phyloP scores from a whole-genome alignment of 2,888 invertebrate species.

The Diarsia mendica region DNA sequence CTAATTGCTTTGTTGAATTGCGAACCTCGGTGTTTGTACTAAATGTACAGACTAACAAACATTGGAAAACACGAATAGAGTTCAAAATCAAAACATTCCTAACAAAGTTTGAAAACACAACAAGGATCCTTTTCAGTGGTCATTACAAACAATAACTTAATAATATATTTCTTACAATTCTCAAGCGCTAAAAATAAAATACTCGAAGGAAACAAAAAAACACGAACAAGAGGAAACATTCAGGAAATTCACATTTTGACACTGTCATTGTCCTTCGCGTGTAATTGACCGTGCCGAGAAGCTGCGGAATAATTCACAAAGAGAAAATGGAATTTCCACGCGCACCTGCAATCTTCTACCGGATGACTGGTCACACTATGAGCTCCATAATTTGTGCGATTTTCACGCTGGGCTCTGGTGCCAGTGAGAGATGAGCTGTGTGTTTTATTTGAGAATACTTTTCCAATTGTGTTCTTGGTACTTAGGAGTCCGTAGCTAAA shows the following conservation, averaged over 20 bases:
- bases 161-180: neutral
- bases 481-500: too few species aligned
- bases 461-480: neutral
- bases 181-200: neutral
- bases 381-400: slow-evolving; percentile 75
- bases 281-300: slow-evolving; percentile 58
- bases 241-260: slow-evolving; percentile 47
- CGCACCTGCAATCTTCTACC: slow-evolving; percentile 71
- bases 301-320: slow-evolving; percentile 60
- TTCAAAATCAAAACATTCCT: neutral
- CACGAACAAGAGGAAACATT: slow-evolving; percentile 21
- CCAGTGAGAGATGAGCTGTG: slow-evolving; percentile 22
- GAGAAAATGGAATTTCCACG: slow-evolving; percentile 61
- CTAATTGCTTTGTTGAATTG: neutral
- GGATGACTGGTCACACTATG: slow-evolving; percentile 73
- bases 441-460: neutral
- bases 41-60: neutral
- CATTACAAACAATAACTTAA: neutral
- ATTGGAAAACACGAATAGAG: neutral
- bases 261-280: slow-evolving; percentile 46
- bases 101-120: too few species aligned
- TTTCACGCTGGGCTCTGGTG: slow-evolving; percentile 43
- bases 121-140: neutral
- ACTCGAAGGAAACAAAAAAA: slow-evolving; percentile 14
- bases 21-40: neutral